Evolutionary conservation across 2,113 vertebrate genomes (phyloP).

Genomic region (Scomber japonicus): DNA sequence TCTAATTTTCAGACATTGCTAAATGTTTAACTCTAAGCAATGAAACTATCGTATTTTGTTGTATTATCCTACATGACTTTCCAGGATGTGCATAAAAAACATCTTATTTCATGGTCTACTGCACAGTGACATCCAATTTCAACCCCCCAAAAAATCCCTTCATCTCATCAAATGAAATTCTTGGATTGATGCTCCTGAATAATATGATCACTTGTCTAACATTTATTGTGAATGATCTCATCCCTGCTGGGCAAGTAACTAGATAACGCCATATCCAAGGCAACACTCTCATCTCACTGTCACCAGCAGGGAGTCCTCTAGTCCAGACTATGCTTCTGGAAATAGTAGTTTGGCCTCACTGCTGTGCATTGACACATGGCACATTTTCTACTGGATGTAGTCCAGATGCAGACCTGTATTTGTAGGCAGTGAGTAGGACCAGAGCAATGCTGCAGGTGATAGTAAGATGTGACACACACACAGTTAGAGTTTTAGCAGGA

Average conservation of each 20-base stretch:
- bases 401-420: conserved; percentile 27
- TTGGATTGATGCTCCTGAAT: neutral
- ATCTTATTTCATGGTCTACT: neutral
- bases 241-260: neutral
- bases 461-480: conserved; percentile 1
- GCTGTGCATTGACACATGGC: conserved; percentile 46
- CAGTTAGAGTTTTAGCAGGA: neutral
- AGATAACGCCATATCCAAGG: neutral
- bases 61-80: neutral
- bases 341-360: conserved; percentile 13
- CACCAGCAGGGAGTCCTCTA: conserved; percentile 74
- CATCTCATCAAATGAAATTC: too few relatives aligned
- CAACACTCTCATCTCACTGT: conserved; percentile 21
- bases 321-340: conserved; percentile 50
- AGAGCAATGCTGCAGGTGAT: conserved; percentile 24
- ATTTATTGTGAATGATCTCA: conserved; percentile 4
- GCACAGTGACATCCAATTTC: neutral
- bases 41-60: neutral
- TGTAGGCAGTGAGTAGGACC: conserved; percentile 21
- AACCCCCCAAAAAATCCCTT: too few relatives aligned
- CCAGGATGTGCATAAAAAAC: too few relatives aligned
- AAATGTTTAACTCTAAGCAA: neutral
- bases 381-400: conserved; percentile 32
- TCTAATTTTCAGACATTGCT: neutral
- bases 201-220: neutral